Evolutionary conservation across 2,888 invertebrate species (phyloP).

Genomic region (Eugnorisma glareosa): DNA sequence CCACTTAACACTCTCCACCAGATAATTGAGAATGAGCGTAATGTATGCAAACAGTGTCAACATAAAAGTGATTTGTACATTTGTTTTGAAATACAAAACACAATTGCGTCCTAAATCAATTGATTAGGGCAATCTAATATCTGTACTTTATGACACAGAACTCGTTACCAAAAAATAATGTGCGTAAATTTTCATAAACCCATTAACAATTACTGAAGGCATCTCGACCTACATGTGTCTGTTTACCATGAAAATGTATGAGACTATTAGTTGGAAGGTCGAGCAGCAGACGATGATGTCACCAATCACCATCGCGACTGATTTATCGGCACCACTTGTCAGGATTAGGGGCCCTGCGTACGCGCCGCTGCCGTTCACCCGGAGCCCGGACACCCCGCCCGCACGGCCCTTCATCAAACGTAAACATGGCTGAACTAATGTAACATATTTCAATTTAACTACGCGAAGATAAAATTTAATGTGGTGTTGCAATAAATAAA

Average conservation of each 20-base stretch:
- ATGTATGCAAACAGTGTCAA: conserved; percentile 51
- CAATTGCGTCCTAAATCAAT: conserved; percentile 58
- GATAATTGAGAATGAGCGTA: conserved; percentile 34
- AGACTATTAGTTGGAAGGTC: conserved; percentile 86
- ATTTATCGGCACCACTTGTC: conserved; percentile 84
- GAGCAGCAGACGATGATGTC: conserved; percentile 84
- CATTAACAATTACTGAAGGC: conserved; percentile 80
- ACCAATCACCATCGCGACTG: conserved; percentile 82
- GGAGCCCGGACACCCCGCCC: conserved; percentile 3
- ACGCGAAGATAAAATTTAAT: conserved; percentile 69
- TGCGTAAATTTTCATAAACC: conserved; percentile 74
- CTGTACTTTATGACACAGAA: conserved; percentile 47
- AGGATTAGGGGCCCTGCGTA: conserved; percentile 79
- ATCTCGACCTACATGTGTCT: conserved; percentile 77
- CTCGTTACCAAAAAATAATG: conserved; percentile 53
- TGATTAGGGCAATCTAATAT: conserved; percentile 59
- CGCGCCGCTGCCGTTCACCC: conserved; percentile 6
- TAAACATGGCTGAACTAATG: conserved; percentile 68
- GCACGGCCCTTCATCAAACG: conserved; percentile 60
- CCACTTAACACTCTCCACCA: conserved; percentile 16
- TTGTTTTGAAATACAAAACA: conserved; percentile 30
- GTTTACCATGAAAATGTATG: conserved; percentile 81
- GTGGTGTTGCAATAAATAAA: conserved; percentile 60
- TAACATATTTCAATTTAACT: conserved; percentile 69
- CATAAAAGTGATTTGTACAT: conserved; percentile 47